Evolutionary conservation across 2,113 vertebrate species (phyloP), one percentile per base, ranked within the genome.

Genomic region (Ardeotis arabs): DNA sequence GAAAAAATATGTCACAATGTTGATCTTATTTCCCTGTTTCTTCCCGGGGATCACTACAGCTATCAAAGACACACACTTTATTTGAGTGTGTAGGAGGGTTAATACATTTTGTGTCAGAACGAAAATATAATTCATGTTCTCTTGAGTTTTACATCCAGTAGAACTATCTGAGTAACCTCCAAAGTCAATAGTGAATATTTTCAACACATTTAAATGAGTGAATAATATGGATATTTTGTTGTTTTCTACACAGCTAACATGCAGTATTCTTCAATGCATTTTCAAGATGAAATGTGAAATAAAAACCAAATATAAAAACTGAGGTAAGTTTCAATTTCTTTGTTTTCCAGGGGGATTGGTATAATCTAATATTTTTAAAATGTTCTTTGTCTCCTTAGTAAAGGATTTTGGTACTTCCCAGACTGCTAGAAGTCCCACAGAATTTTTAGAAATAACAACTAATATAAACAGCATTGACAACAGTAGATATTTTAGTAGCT

Each of bases 121-220:
- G 53, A 92, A 95, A 96, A 95, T 91, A 93, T 41, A 96, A 60
- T 95, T 77, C 49, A 70, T 24, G 33, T 89, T 90, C 93, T 88
- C 93, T 82, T 45, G 75, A 95, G 78, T 86, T 90, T 95, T 87
- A 79, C 24, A 75, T 55, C 55, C 73, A 74, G 27, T 60, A 87
- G 64, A 95, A 74, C 37, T 83, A 89, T 83, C 72, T 96, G 84
- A 93, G 92, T 84, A 41, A 96, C 89, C 49, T 96, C 88, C 92
- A 96, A 95, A 89, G 85, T 29, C 79, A 93, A 93, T 44, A 94
- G 67, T 0, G 8, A 93, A 86, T 35, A 72, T 86, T 93, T 93
- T 93, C 92, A 94, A 80, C 59, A 81, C 75, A 60, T 60, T 77
- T 72, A 90, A 90, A 92, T 60, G 73, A 94, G 49, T 47, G 41